These are phyloP conservation scores for Otus scops DNA, from an alignment of 2,797 vertebrate species.

Conservation along the genomic window DNA sequence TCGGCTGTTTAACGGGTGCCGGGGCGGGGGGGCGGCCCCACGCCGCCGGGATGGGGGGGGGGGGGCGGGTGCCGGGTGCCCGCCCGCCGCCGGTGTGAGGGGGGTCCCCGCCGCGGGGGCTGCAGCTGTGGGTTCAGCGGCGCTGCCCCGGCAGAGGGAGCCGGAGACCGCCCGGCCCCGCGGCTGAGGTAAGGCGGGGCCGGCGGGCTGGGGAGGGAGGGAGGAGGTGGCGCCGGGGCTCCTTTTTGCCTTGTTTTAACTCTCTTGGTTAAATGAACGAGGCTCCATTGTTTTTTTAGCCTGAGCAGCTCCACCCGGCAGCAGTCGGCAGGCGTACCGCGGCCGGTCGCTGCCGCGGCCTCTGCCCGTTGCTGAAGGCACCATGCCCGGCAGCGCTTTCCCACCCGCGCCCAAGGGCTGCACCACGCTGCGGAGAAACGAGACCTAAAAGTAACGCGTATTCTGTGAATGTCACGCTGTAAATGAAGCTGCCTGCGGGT, in stretches of 20 bases:
- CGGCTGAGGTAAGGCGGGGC: not conserved
- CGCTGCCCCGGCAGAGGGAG: conserved; percentile 26
- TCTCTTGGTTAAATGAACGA: accelerated
- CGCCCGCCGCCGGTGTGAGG: too few species aligned
- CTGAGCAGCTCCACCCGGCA: too few species aligned
- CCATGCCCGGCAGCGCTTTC: accelerated
- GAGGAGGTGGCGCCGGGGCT: not conserved
- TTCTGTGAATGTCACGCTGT: accelerated
- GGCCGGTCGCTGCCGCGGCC: accelerated
- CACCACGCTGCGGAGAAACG: not conserved
- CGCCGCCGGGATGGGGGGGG: too few species aligned
- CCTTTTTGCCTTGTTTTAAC: accelerated
- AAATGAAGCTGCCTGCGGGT: accelerated
- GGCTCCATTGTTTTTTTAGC: not conserved
- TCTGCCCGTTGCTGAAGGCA: accelerated
- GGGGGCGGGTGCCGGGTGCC: too few species aligned
- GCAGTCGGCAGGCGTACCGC: not conserved
- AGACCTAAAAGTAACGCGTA: accelerated
- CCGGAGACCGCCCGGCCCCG: not conserved
- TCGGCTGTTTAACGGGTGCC: too few species aligned
- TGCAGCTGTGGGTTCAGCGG: not conserved
- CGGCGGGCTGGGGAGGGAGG: not conserved
- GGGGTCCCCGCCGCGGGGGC: not conserved
- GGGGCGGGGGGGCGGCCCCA: too few species aligned
- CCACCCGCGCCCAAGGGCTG: accelerated